Evolutionary conservation across 2,888 invertebrate genomes (phyloP).

Genomic region (Pseudeuparius sepicola): DNA sequence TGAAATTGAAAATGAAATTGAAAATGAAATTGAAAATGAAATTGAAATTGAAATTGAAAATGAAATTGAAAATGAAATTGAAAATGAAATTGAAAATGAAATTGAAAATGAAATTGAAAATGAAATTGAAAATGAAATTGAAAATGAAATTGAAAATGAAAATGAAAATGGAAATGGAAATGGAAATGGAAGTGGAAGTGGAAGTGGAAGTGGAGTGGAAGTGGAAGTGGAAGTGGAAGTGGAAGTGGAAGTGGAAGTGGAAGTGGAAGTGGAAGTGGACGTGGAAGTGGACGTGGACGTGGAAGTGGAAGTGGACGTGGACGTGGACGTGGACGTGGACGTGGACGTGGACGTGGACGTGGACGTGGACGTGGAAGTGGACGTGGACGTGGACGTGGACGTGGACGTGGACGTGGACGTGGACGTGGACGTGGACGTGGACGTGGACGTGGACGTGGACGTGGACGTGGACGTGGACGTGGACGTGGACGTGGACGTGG

Average conservation of each 20-base stretch:
- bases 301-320: background rate
- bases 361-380: conserved; percentile 1
- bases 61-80: conserved; percentile 11
- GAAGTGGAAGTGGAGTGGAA: background rate
- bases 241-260: background rate
- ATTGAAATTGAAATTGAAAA: conserved; percentile 9
- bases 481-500: no score
- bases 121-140: conserved; percentile 11
- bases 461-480: no score
- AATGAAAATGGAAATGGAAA: no score
- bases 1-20: conserved; percentile 6
- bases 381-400: conserved; percentile 5
- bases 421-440: no score
- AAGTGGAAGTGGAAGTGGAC: background rate
- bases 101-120: conserved; percentile 10
- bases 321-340: conserved; percentile 1
- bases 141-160: conserved; percentile 11
- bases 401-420: conserved; percentile 4
- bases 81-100: conserved; percentile 13
- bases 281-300: background rate
- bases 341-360: background rate
- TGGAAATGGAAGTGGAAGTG: conserved; percentile 1
- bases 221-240: background rate
- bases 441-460: no score
- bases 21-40: conserved; percentile 11